Percentiles rank a stretch among this genome's conserved stretches.
phyloP scores from a whole-genome alignment of 2,888 invertebrate genomes.

The Limnephilus lunatus region DNA sequence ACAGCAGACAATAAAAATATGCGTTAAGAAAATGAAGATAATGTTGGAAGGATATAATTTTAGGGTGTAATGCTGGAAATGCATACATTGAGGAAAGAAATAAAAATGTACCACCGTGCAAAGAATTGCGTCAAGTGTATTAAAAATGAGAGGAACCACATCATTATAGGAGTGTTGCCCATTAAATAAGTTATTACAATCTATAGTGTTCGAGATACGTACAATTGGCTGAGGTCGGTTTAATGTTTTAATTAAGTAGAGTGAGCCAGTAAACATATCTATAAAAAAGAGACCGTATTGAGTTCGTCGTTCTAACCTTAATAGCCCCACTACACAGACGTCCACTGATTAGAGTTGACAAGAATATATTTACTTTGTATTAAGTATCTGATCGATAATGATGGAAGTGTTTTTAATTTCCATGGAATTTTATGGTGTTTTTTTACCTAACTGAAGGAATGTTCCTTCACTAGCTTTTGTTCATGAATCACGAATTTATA shows the following conservation, averaged over 20 bases:
- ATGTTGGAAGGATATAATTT: too few relatives aligned
- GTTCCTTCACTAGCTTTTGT: background rate
- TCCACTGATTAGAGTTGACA: constrained; percentile 11
- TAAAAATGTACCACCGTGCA: too few relatives aligned
- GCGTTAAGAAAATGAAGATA: too few relatives aligned
- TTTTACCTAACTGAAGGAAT: background rate
- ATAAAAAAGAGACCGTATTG: background rate
- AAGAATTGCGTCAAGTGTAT: too few relatives aligned
- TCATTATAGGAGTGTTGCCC: background rate
- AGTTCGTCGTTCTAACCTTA: background rate
- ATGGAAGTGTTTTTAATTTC: background rate
- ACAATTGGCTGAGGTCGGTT: background rate
- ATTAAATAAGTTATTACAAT: background rate
- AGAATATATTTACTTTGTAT: constrained; percentile 9
- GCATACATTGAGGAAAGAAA: too few relatives aligned
- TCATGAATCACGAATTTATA: too few relatives aligned
- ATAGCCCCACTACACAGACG: background rate
- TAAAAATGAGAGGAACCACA: too few relatives aligned
- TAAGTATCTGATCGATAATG: background rate
- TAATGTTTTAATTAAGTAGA: constrained; percentile 35
- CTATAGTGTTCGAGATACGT: background rate
- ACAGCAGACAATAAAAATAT: too few relatives aligned
- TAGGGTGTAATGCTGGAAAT: too few relatives aligned
- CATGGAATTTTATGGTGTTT: background rate
- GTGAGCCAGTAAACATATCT: background rate